phyloP scores from a whole-genome alignment of 2,797 vertebrate genomes.

The Macrochelys suwanniensis region DNA sequence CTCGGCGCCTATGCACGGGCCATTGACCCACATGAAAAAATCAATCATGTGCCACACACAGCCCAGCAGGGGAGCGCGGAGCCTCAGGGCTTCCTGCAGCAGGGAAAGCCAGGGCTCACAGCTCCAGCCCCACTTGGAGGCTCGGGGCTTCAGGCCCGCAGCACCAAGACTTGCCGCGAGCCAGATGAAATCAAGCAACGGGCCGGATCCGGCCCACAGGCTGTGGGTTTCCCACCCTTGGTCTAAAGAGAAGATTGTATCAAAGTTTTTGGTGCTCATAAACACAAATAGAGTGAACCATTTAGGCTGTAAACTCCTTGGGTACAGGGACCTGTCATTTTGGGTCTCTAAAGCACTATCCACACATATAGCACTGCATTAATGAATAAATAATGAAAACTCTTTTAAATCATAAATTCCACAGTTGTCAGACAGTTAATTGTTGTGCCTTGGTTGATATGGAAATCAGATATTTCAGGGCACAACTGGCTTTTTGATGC shows the following conservation, averaged over 20 bases:
- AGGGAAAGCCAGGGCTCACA: too few species aligned
- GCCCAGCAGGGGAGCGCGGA: fast-evolving
- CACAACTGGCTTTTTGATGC: fast-evolving
- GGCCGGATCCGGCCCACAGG: too few species aligned
- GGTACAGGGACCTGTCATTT: neutral
- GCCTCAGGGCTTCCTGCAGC: too few species aligned
- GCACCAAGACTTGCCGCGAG: too few species aligned
- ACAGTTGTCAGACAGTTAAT: neutral
- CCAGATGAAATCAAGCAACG: too few species aligned
- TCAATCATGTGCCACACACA: too few species aligned
- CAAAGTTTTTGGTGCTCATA: neutral
- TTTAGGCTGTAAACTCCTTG: neutral
- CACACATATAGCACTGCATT: neutral
- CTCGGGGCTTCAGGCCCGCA: too few species aligned
- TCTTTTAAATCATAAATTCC: neutral
- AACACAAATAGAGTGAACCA: neutral
- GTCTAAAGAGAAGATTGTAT: neutral
- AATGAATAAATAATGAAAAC: neutral
- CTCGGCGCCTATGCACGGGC: too few species aligned
- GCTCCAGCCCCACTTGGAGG: too few species aligned
- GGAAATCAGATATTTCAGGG: constrained; percentile 18
- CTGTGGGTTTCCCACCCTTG: too few species aligned
- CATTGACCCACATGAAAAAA: too few species aligned
- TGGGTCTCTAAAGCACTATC: neutral
- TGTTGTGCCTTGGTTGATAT: constrained; percentile 2